These are phyloP conservation scores for Emydocephalus ijimae DNA, from an alignment of 2,113 vertebrate genomes.

Conservation along the genomic window DNA sequence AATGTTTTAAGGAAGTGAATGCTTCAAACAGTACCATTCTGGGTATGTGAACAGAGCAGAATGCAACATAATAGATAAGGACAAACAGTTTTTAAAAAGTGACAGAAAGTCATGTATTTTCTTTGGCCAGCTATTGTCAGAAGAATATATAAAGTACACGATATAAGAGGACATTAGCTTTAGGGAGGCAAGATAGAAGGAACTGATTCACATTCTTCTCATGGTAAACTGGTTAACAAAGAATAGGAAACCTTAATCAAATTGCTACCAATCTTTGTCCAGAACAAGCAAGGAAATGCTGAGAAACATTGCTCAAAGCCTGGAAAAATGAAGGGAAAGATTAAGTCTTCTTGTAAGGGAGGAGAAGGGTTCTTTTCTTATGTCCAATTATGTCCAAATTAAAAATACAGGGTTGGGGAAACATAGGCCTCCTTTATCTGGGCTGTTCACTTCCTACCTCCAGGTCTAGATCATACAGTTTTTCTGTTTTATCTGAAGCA, in stretches of 20 bases:
- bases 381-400: not conserved
- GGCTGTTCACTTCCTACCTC: not conserved
- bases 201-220: slow-evolving; percentile 11
- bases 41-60: not conserved
- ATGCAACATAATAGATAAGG: not conserved
- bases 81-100: not conserved
- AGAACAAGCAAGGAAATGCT: slow-evolving; percentile 29
- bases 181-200: slow-evolving; percentile 32
- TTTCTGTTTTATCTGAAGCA: not conserved
- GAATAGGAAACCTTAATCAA: slow-evolving; percentile 48
- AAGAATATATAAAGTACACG: not conserved
- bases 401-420: not conserved
- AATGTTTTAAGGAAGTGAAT: not conserved
- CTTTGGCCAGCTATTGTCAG: not conserved
- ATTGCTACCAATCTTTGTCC: slow-evolving; percentile 37
- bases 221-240: not conserved
- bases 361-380: not conserved
- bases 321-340: not conserved
- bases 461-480: not conserved
- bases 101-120: not conserved
- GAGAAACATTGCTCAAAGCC: not conserved
- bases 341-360: not conserved
- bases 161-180: not conserved
- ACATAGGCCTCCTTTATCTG: not conserved
- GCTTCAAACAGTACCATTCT: not conserved